These are phyloP conservation scores for Leptodactylus fuscus DNA, from an alignment of 2,113 vertebrate species.

Conservation along the genomic window DNA sequence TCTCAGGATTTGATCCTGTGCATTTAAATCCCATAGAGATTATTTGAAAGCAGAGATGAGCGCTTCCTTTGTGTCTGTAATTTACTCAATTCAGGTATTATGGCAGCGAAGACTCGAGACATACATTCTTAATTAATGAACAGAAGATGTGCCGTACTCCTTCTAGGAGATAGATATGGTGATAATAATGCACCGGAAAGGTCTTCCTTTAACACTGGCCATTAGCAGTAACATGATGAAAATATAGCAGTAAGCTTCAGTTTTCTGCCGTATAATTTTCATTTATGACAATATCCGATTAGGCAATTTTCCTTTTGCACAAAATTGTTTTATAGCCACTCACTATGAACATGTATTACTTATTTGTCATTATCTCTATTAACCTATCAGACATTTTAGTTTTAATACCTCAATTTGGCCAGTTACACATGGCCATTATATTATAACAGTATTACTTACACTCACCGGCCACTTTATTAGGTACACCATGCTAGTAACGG, in stretches of 20 bases:
- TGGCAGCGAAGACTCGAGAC: not conserved
- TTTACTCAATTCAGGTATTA: constrained; percentile 5
- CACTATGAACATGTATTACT: not conserved
- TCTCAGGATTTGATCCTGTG: not conserved
- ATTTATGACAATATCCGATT: not conserved
- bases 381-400: too few species aligned
- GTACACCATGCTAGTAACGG: too few species aligned
- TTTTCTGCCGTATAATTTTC: not conserved
- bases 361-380: not conserved
- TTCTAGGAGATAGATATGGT: constrained; percentile 14
- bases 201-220: constrained; percentile 16
- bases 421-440: too few species aligned
- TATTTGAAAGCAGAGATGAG: constrained; percentile 24
- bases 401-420: too few species aligned
- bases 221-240: not conserved
- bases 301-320: not conserved
- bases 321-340: not conserved
- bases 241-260: not conserved
- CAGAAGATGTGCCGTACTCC: not conserved
- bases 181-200: not conserved
- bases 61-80: not conserved
- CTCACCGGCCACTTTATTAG: too few species aligned
- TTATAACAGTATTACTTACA: too few species aligned
- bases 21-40: not conserved
- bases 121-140: constrained; percentile 18